Conservation (phyloP, 2,113 vertebrate species). For the Cyanistes caeruleus region DNA sequence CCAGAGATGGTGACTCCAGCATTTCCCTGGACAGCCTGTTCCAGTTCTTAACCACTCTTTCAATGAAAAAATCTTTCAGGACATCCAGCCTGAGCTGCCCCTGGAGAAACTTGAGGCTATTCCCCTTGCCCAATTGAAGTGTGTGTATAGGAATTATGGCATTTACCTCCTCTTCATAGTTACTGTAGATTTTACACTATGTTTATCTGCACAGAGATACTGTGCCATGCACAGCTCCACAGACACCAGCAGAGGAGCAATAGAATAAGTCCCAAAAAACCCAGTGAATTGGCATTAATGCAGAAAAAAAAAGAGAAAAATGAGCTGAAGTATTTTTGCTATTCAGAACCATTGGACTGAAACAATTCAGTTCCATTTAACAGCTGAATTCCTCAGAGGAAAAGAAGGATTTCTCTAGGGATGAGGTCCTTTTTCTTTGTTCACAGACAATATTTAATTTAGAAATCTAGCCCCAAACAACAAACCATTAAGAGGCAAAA, state of each 20-base stretch:
- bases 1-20: neutral
- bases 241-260: neutral
- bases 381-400: neutral
- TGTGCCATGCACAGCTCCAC: neutral
- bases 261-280: neutral
- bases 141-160: fast-evolving
- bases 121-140: neutral
- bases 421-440: neutral
- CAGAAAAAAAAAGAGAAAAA: fast-evolving
- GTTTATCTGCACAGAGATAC: neutral
- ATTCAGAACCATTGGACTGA: neutral
- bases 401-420: neutral
- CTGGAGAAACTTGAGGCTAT: neutral
- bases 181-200: neutral
- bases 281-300: neutral
- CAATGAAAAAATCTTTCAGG: neutral
- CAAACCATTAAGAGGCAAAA: neutral
- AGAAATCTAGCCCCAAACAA: neutral
- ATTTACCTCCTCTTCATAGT: neutral
- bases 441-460: neutral
- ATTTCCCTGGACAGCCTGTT: neutral
- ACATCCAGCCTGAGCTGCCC: neutral
- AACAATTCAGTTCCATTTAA: neutral
- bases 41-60: too few relatives aligned
- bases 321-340: neutral